Evolutionary conservation across 1,140 invertebrate species (phyloP).

Genomic region (Acyrthosiphon pisum): DNA sequence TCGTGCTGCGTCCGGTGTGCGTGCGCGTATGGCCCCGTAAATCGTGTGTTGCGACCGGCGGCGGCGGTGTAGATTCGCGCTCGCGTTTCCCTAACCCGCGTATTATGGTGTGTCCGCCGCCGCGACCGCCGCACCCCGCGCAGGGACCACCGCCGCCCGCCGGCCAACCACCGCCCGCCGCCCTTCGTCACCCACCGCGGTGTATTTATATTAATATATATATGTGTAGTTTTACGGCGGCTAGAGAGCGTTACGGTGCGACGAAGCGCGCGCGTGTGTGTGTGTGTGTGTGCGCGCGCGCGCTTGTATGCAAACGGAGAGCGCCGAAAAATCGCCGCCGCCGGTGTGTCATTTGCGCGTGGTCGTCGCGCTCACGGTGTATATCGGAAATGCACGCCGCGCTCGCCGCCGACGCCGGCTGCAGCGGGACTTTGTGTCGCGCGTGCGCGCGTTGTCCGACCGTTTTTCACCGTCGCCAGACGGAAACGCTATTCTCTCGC

Average conservation of each 20-base stretch:
- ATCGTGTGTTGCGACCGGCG: slow-evolving; percentile 24
- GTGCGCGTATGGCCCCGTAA: slow-evolving; percentile 31
- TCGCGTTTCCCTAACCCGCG: slow-evolving; percentile 5
- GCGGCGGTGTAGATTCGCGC: slow-evolving; percentile 19
- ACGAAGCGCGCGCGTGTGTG: not conserved
- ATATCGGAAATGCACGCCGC: slow-evolving; percentile 7
- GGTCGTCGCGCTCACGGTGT: not conserved
- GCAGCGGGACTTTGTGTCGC: not conserved
- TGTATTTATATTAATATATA: not conserved
- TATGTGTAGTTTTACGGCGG: not conserved
- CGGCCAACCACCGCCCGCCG: not conserved
- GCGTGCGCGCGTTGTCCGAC: not conserved
- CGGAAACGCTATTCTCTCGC: not conserved
- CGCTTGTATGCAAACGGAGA: not conserved
- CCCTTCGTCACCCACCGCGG: not conserved
- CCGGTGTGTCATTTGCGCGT: not conserved
- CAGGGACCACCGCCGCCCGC: not conserved
- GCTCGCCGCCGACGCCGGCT: not conserved
- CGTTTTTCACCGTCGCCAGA: not conserved
- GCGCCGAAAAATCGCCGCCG: not conserved
- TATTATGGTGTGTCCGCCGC: not conserved
- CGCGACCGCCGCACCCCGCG: not conserved
- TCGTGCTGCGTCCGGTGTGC: slow-evolving; percentile 29
- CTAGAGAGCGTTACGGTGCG: not conserved
- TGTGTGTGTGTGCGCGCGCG: not conserved